A percentile compares a stretch with the other conserved stretches of the same genome.
phyloP scores from a whole-genome alignment of 2,113 vertebrate genomes.

The Caranx melampygus region DNA sequence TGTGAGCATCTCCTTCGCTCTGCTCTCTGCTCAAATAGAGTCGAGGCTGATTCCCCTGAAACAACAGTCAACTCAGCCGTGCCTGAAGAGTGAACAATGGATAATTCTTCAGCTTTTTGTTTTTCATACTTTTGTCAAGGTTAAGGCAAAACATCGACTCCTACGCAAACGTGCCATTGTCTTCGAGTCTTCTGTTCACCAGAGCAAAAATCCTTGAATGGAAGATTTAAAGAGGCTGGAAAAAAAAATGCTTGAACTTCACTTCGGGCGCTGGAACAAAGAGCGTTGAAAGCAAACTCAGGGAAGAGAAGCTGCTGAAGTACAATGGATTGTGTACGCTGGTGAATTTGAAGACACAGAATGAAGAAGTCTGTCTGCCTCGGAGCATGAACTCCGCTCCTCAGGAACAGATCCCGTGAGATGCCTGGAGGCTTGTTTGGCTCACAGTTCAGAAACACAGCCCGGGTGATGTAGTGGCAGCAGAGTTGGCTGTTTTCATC shows the following conservation, averaged over 20 bases:
- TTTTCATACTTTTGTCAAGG: constrained; percentile 29
- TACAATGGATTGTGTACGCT: constrained; percentile 38
- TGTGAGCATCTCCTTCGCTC: constrained; percentile 36
- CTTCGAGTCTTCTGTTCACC: not conserved
- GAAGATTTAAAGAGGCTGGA: not conserved
- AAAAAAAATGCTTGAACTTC: constrained; percentile 3
- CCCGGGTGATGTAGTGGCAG: not conserved
- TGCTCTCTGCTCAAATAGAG: constrained; percentile 22
- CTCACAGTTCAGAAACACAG: not conserved
- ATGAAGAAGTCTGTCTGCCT: constrained; percentile 27
- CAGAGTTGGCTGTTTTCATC: constrained; percentile 2
- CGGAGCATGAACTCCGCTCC: not conserved
- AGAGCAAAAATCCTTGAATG: constrained; percentile 14
- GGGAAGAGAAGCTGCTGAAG: constrained; percentile 1
- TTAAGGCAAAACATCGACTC: constrained; percentile 28
- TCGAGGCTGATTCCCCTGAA: constrained; percentile 3
- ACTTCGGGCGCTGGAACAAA: constrained; percentile 6
- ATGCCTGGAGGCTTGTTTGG: not conserved
- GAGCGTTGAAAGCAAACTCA: constrained; percentile 14
- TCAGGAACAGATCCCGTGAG: constrained; percentile 6
- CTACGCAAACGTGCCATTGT: not conserved
- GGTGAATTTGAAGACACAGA: constrained; percentile 12
- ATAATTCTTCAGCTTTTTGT: not conserved
- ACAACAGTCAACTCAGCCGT: constrained; percentile 7
- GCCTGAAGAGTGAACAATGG: constrained; percentile 18